Base-by-base conservation (phyloP, 2,113 vertebrate genomes). In the Lagopus muta region DNA sequence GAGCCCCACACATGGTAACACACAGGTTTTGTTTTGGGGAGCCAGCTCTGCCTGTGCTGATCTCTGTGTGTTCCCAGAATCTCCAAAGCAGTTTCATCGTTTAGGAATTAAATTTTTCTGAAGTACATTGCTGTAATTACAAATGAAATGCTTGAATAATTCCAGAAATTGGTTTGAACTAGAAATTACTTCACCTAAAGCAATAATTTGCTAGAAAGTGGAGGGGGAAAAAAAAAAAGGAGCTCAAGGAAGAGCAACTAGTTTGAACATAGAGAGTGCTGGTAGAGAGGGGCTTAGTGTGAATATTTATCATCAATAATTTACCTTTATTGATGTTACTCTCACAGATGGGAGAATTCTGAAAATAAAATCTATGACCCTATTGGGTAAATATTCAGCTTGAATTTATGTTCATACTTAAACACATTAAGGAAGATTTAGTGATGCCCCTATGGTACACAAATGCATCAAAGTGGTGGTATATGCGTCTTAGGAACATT, bases 141-240 rank as follows among this genome's bases (percentile, higher is more conserved):
- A 73, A 86, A 94, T 82, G 27, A 58, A 86, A 79, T 48, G 70
- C 86, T 86, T 87, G 77, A 82, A 87, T 95, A 87, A 92, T 78
- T 84, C 48, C 52, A 89, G 58, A 90, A 93, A 72, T 81, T 40
- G n/a, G 20, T 24, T 90, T 42, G 74, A 84, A 43, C 8, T 57
- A 57, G 40, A 79, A 82, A 75, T 64, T 36, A 32, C 40, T 95
- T 90, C 43, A 47, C 69, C 62, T 67, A 32, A 42, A 91, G 54
- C 14, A 69, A 27, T 9, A 75, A 48, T 82, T 93, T 89, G 47
- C 77, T 82, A 65, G 48, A 70, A 58, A 93, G 89, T 5, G 22
- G 27, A 42, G 0, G 10, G 11, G 11, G 16, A 55, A 83, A 72
- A 32, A 62, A 62, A 86, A 72, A 76, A 34, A 55, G 57, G 36